Evolutionary conservation across 2,888 invertebrate genomes (phyloP), one percentile per base, ranked within the genome.

Genomic region (Stenodera caucasica): DNA sequence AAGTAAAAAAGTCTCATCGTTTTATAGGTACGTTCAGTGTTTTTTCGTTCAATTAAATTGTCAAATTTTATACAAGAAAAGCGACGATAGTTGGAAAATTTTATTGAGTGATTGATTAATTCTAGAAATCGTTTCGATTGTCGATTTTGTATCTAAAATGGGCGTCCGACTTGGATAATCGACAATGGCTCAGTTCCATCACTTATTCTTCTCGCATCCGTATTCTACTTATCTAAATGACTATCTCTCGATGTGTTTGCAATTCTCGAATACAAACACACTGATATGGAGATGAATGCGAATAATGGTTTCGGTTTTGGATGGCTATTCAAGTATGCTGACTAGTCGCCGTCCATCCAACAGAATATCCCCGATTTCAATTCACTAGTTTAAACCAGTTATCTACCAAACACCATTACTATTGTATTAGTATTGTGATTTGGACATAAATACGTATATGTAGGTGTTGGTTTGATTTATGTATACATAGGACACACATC

Each of bases 171-270:
- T 45, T 1, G 8, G 18, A 18, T 18, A 45, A 45, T 21, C 21
- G 4, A 45, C 5, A 23, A 45, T 45, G n/a, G 40, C 4, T 40
- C 18, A 8, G 18, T 40, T 40, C 2, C 1, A 9, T 30, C 30
- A 5, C 5, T 26, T 26, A 4, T 6, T 37, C 15, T 18, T 9
- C 18, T 5, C 23, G 8, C 2, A 8, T 9, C 23, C 56, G 50
- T 58, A 35, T 57, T 55, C 32, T 35, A 55, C 54, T 61, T 65
- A 61, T 63, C 65, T 58, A 61, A 61, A 63, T 60, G 57, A 63
- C 60, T 57, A 61, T 63, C 61, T 63, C 21, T 54, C 58, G 58
- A 49, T 57, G 67, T 63, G 65, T 62, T 62, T 63, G 60, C 60
- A 55, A 33, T 56, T 58, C 63, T 35, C 50, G 54, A 26, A 45